Evolutionary conservation across 1,140 invertebrate species (phyloP), one percentile per base, ranked within the genome.

Genomic region (Macrostomum lignano): DNA sequence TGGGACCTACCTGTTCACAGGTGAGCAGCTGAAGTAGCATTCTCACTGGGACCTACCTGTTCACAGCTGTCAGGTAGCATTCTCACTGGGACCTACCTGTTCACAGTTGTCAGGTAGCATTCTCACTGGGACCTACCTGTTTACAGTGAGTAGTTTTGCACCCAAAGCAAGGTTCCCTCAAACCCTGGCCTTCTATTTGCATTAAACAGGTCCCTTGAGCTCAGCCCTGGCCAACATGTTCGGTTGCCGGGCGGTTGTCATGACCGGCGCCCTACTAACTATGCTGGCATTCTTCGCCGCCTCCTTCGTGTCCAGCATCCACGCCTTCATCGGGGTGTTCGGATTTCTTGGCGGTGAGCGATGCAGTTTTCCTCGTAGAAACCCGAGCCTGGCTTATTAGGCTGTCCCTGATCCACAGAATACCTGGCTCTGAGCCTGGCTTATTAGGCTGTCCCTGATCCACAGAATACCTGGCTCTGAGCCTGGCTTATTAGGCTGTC

Each of bases 271-370:
- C 3, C 51, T 88, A 11, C 54, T 91, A 10, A 71, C 75, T 0
- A 61, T 69, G 1, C 33, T 62, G 0, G 78, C 72, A 41, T 67
- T 91, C 25, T 53, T 72, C 7, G 42, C 69, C 2, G 77, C 74
- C 38, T 65, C 69, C 14, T 73, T 68, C 39, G 74, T 77, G 0
- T 54, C 61, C 32, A 76, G 68, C 51, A 65, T 84, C 6, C 71
- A 71, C 45, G 67, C 77, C 50, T 68, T 94, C 32, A 88, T 93
- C 72, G 40, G 91, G 21, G 74, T 74, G 2, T 94, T 93, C 46
- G 86, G 86, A 28, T 62, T 91, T 21, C 60, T 91, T 44, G 82
- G 79, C 62, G 82, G 26, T 28, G 9, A 28, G 26, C 15, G 4
- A 7, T 15, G 5, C 15, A 7, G 19, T n/a, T 9, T 24, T 28